A percentile compares a stretch with the other conserved stretches of the same genome.
phyloP scores from a whole-genome alignment of 2,113 vertebrate species.

The Myotis brandtii region DNA sequence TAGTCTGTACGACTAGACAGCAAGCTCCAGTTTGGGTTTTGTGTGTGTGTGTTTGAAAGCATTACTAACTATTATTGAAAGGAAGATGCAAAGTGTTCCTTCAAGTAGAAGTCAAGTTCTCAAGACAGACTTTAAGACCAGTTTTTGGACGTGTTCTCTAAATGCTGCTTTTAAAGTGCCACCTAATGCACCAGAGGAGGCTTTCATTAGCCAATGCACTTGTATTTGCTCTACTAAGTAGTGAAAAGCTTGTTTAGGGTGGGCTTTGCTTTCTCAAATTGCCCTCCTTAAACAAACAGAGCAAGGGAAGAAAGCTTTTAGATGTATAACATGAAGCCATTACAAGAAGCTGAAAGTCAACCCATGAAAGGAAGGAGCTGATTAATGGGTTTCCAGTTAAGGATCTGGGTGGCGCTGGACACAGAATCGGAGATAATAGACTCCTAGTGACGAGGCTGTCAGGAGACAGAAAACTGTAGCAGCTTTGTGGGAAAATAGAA shows the following conservation, averaged over 20 bases:
- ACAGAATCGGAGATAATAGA: constrained; percentile 69
- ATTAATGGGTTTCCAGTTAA: constrained; percentile 84
- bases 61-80: constrained; percentile 23
- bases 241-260: constrained; percentile 46
- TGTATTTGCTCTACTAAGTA: constrained; percentile 10
- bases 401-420: constrained; percentile 63
- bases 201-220: constrained; percentile 53
- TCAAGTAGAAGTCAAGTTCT: constrained; percentile 45
- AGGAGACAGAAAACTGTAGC: constrained; percentile 71
- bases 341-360: constrained; percentile 78
- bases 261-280: constrained; percentile 79
- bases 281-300: constrained; percentile 89
- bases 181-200: constrained; percentile 58
- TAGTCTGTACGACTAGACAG: background rate
- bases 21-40: background rate
- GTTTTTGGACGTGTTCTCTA: constrained; percentile 25
- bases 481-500: constrained; percentile 79
- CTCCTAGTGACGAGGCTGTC: constrained; percentile 65
- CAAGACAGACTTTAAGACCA: background rate
- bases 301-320: constrained; percentile 86
- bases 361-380: constrained; percentile 75
- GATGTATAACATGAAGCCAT: constrained; percentile 86
- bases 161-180: constrained; percentile 32
- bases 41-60: background rate
- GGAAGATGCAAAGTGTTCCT: background rate